phyloP scores from a whole-genome alignment of 2,888 invertebrate genomes.

The Anticlea derivata region DNA sequence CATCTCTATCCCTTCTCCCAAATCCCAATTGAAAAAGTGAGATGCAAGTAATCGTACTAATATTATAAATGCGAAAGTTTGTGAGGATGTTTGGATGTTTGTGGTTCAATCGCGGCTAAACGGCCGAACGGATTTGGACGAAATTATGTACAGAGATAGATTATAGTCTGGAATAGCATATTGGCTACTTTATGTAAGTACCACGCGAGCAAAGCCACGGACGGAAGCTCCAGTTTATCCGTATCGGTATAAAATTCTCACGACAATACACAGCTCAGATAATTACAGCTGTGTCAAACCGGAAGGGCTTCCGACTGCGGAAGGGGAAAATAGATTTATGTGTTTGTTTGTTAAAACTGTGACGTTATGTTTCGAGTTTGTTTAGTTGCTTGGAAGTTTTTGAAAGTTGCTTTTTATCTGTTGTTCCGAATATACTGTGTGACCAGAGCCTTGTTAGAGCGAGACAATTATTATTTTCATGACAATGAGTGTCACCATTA shows the following conservation, averaged over 20 bases:
- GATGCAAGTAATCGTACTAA: constrained; percentile 54
- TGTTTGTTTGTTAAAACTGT: constrained; percentile 41
- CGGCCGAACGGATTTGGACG: no score
- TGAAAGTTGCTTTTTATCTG: constrained; percentile 7
- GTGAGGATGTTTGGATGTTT: no score
- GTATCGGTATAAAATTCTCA: constrained; percentile 57
- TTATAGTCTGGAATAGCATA: no score
- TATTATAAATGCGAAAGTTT: no score
- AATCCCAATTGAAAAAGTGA: constrained; percentile 38
- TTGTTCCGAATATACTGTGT: constrained; percentile 10
- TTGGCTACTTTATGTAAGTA: no score
- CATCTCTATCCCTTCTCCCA: constrained; percentile 42
- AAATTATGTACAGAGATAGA: no score
- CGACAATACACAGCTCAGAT: constrained; percentile 46
- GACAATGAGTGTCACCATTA: no score
- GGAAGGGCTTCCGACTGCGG: constrained; percentile 65
- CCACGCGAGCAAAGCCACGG: no score
- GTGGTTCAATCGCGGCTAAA: no score
- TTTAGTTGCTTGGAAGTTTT: constrained; percentile 10
- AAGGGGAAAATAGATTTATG: constrained; percentile 53
- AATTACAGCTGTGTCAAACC: constrained; percentile 68
- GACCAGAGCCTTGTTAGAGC: no score
- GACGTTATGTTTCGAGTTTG: constrained; percentile 30
- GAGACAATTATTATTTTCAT: no score
- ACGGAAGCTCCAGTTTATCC: constrained; percentile 52